Percentiles rank a stretch among this genome's conserved stretches.
Evolutionary conservation across 2,797 vertebrate genomes (phyloP).

Genomic region (Sebastes ruberrimus): DNA sequence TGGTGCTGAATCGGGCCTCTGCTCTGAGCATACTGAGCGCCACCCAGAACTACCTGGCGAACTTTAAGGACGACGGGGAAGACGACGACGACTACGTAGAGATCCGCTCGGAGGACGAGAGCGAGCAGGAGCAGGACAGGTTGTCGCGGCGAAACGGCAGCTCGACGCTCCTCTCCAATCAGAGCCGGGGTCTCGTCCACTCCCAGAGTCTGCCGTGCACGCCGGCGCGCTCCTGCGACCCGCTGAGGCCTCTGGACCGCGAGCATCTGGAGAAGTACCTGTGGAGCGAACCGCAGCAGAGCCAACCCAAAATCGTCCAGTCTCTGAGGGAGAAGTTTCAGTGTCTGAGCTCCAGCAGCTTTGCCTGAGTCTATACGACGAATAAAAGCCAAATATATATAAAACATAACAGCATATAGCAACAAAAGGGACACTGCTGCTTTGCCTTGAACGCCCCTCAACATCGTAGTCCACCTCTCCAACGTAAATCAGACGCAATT

Average conservation of each 20-base stretch:
- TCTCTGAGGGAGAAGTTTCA: conserved; percentile 97
- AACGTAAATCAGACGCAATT: conserved; percentile 11
- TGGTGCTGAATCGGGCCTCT: conserved; percentile 87
- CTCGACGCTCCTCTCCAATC: conserved; percentile 13
- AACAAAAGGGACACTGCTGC: conserved; percentile 54
- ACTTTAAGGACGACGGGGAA: conserved; percentile 93
- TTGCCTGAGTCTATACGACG: conserved; percentile 81
- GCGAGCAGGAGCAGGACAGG: conserved; percentile 67
- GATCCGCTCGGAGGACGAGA: conserved; percentile 95
- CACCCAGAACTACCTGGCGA: conserved; percentile 94
- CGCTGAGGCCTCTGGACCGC: conserved; percentile 76
- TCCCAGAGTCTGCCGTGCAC: conserved; percentile 80
- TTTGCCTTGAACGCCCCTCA: conserved; percentile 39
- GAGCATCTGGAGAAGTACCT: conserved; percentile 91
- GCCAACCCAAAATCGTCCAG: conserved; percentile 93
- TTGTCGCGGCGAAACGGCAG: conserved; percentile 9
- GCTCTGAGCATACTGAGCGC: conserved; percentile 87
- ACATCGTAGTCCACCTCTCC: conserved; percentile 7
- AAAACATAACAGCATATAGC: conserved; percentile 30
- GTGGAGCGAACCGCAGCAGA: conserved; percentile 90
- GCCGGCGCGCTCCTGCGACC: conserved; percentile 73
- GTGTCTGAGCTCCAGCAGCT: conserved; percentile 98
- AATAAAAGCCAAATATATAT: conserved; percentile 54
- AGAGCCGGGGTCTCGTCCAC: conserved; percentile 49
- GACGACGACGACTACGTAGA: conserved; percentile 98